Percentiles rank a stretch among this genome's conserved stretches.
Conservation (phyloP, 2,888 invertebrate species). For the Agriopis leucophaearia region DNA sequence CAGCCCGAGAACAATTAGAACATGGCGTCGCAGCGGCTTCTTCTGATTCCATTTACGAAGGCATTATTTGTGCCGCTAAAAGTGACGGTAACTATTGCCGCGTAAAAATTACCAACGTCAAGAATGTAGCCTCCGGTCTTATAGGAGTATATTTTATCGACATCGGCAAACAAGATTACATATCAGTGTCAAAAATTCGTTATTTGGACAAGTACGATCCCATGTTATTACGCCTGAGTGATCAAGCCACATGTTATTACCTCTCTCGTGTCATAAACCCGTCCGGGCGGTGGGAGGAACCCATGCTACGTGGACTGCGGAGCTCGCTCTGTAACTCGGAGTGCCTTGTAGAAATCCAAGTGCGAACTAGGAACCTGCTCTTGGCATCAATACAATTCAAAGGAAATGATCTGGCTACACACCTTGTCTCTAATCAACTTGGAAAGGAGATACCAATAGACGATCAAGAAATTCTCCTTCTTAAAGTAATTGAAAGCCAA, state of each 20-base stretch:
- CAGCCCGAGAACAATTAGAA: constrained; percentile 74
- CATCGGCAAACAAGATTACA: constrained; percentile 88
- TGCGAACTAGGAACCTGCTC: constrained; percentile 69
- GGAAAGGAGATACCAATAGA: constrained; percentile 76
- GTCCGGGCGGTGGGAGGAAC: constrained; percentile 84
- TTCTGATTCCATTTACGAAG: constrained; percentile 80
- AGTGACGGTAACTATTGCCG: constrained; percentile 89
- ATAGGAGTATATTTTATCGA: constrained; percentile 90
- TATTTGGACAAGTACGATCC: constrained; percentile 84
- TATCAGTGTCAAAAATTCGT: constrained; percentile 87
- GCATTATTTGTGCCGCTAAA: constrained; percentile 88
- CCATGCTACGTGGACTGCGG: constrained; percentile 72
- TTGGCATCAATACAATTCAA: constrained; percentile 81
- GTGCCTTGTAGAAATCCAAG: constrained; percentile 70
- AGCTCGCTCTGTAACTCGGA: constrained; percentile 77
- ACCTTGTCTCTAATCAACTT: constrained; percentile 75
- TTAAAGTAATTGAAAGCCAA: constrained; percentile 58
- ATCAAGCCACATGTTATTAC: constrained; percentile 87
- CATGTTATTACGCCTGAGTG: constrained; percentile 78
- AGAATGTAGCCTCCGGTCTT: constrained; percentile 78
- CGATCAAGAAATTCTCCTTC: constrained; percentile 77
- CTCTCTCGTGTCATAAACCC: constrained; percentile 85
- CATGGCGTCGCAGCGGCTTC: constrained; percentile 78
- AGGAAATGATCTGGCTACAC: constrained; percentile 78
- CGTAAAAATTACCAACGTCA: constrained; percentile 85